Percentiles rank a stretch among this genome's conserved stretches.
Conservation (phyloP, 2,888 invertebrate genomes). For the Tetanocera ferruginea region DNA sequence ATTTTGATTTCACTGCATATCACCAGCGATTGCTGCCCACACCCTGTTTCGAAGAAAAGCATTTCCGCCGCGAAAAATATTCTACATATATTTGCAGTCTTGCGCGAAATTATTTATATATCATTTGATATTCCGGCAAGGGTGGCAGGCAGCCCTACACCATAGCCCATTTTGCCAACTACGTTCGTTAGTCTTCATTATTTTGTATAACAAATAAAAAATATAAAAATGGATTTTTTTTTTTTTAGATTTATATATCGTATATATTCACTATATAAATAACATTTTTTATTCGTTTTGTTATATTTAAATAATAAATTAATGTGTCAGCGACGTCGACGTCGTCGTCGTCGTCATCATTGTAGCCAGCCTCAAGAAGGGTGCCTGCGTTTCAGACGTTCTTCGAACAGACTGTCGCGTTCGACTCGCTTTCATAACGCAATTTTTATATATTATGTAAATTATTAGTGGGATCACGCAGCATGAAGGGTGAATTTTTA, state of each 20-base stretch:
- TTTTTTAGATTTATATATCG: slow-evolving; percentile 21
- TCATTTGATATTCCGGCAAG: slow-evolving; percentile 25
- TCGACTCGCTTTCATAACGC: neutral
- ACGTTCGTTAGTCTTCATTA: slow-evolving; percentile 50
- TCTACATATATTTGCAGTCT: neutral
- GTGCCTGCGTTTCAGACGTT: slow-evolving; percentile 30
- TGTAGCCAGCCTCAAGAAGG: slow-evolving; percentile 10
- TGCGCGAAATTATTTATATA: slow-evolving; percentile 25
- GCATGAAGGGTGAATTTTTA: slow-evolving; percentile 6
- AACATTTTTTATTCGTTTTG: slow-evolving; percentile 38
- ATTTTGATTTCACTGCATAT: neutral
- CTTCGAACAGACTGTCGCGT: neutral
- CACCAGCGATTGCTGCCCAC: neutral
- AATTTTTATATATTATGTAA: slow-evolving; percentile 21
- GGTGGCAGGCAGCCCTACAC: slow-evolving; percentile 15
- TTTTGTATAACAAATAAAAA: slow-evolving; percentile 59
- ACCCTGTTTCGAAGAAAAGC: neutral
- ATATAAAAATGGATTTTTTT: slow-evolving; percentile 27
- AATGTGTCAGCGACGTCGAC: slow-evolving; percentile 49
- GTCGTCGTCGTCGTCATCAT: slow-evolving; percentile 45
- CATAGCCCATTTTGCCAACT: neutral
- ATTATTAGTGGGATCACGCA: neutral
- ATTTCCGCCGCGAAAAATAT: neutral
- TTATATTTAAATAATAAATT: slow-evolving; percentile 64
- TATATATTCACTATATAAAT: slow-evolving; percentile 34